These are phyloP conservation scores for Aplysia californica DNA, from an alignment of 1,140 invertebrate species.

Conservation along the genomic window DNA sequence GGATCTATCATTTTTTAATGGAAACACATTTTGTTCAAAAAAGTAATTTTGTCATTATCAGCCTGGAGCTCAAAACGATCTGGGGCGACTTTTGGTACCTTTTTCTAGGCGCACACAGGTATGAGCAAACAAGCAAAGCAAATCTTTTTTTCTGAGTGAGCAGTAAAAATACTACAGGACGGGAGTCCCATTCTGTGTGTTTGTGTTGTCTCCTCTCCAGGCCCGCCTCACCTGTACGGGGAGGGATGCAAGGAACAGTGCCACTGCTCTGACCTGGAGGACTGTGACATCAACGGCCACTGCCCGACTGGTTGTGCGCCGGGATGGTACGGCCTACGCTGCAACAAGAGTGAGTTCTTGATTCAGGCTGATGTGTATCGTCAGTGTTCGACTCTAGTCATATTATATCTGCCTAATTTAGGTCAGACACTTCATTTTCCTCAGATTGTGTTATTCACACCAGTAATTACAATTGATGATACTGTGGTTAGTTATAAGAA, in stretches of 20 bases:
- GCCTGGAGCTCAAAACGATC: no score
- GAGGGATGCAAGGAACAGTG: constrained; percentile 42
- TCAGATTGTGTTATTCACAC: background rate
- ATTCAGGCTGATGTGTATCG: background rate
- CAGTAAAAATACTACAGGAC: no score
- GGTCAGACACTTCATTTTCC: background rate
- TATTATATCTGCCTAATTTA: background rate
- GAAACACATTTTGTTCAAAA: no score
- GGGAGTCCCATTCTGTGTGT: no score
- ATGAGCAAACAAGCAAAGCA: background rate
- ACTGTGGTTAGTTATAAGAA: no score
- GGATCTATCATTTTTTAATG: no score
- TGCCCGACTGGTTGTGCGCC: constrained; percentile 41
- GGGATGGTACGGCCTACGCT: constrained; percentile 43
- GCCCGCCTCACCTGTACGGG: constrained; percentile 43
- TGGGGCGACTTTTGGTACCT: background rate
- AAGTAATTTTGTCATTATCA: no score
- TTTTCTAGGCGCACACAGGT: background rate
- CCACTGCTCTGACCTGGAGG: constrained; percentile 38
- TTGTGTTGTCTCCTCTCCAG: constrained; percentile 35
- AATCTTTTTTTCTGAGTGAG: background rate
- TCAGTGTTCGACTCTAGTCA: background rate
- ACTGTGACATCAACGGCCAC: constrained; percentile 35
- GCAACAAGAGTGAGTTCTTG: constrained; percentile 43
- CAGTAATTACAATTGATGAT: background rate